phyloP scores from a whole-genome alignment of 2,113 vertebrate genomes.

The Dasyurus viverrinus region DNA sequence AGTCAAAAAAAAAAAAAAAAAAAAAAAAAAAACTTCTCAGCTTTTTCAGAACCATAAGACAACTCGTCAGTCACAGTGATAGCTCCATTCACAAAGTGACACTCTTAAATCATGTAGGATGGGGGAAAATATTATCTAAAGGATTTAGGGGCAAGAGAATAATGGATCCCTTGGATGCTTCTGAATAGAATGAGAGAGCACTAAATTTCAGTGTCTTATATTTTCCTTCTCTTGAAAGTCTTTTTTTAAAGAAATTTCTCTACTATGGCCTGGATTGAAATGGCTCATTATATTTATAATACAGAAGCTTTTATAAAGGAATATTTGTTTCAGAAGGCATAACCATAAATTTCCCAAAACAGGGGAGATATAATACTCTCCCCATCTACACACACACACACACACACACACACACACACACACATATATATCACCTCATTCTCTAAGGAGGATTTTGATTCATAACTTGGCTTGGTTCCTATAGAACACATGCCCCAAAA shows the following conservation, averaged over 20 bases:
- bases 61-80: constrained; percentile 49
- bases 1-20: neutral
- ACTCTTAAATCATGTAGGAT: constrained; percentile 64
- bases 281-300: neutral
- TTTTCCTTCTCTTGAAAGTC: constrained; percentile 50
- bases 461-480: no score
- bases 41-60: constrained; percentile 48
- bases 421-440: no score
- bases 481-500: constrained; percentile 7
- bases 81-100: constrained; percentile 71
- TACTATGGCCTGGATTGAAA: neutral
- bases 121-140: constrained; percentile 64
- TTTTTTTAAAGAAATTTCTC: constrained; percentile 14
- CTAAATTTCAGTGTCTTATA: constrained; percentile 34
- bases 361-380: neutral
- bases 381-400: no score
- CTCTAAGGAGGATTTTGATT: no score
- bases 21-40: constrained; percentile 49
- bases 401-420: no score
- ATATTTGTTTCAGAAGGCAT: neutral
- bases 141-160: constrained; percentile 50
- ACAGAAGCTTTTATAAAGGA: neutral
- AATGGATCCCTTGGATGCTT: constrained; percentile 44
- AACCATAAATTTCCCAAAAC: neutral
- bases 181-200: constrained; percentile 48